Evolutionary conservation across 2,797 vertebrate species (phyloP).

Genomic region (Crax fasciolata): DNA sequence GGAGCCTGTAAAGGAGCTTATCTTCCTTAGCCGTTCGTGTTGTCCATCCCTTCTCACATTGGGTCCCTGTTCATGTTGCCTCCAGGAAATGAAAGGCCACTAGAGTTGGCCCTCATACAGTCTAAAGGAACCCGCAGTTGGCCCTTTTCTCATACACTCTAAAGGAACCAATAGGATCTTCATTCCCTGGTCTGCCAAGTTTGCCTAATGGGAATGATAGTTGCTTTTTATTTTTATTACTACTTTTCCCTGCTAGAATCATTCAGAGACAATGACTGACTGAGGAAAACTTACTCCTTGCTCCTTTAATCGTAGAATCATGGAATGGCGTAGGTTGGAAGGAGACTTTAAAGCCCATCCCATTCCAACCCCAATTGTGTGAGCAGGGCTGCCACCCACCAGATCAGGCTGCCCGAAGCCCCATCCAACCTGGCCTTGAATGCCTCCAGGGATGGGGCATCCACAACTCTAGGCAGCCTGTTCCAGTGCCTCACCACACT

Average conservation of each 20-base stretch:
- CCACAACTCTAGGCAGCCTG: too few relatives aligned
- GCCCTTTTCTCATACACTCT: background rate
- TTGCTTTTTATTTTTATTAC: background rate
- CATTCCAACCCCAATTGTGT: too few relatives aligned
- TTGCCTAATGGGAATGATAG: background rate
- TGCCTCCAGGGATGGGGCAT: too few relatives aligned
- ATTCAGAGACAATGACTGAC: background rate
- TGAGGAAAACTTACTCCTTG: background rate
- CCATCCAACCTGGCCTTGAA: too few relatives aligned
- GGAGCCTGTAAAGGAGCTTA: background rate
- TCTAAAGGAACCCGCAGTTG: background rate
- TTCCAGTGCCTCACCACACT: too few relatives aligned
- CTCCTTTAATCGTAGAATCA: background rate
- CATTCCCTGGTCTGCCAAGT: background rate
- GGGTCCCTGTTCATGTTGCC: background rate
- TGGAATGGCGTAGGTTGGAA: too few relatives aligned
- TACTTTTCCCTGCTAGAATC: background rate
- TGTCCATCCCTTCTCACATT: background rate
- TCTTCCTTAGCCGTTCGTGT: background rate
- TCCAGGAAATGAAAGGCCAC: background rate
- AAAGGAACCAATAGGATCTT: background rate
- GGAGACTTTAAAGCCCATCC: too few relatives aligned
- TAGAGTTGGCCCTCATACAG: background rate
- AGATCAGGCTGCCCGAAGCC: too few relatives aligned
- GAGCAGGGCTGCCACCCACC: too few relatives aligned